Base-by-base conservation (phyloP, 23 tunicate species). In the Botrylloides violaceus region DNA sequence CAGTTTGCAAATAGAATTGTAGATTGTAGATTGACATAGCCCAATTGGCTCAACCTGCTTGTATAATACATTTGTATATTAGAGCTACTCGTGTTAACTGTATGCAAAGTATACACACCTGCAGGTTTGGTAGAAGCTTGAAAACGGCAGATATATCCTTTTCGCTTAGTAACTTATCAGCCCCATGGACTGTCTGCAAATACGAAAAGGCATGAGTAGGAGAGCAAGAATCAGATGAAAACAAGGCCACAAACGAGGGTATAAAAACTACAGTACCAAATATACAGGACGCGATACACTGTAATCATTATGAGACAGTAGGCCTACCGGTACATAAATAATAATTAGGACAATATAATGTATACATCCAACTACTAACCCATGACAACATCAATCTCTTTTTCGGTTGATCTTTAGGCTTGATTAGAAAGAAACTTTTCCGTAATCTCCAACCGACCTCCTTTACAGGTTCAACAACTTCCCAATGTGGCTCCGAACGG, bases 401-500 rank as follows among this genome's bases (percentile, higher is more conserved):
- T 66, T 88, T 88, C 5, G 88, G 88, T 49, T 72, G 77, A 73
- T 73, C 84, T 60, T 88, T 82, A 2, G 88, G 88, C 49, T 82
- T 88, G 22, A 88, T 61, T 19, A 88, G 66, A 66, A 88, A 88
- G 49, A 62, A 78, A 49, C 84, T 73, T 65, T 88, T 88, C 26
- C 84, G 61, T 24, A 88, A 77, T 66, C 96, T 38, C 84, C 88
- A 73, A 1, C 96, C 96, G 59, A 88, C 66, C 18, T 88, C 88
- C 21, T 53, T 72, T 66, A 79, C 24, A 1, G 96, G 84, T 39
- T 88, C 96, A 35, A 88, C 84, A 31, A 88, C 84, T 74, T 88
- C 96, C 96, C 96, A 88, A 32, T 78, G 79, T 9, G 88, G 84
- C 34, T 88, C 96, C 2, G 96, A 88, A 2, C 96, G 72, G 38